Conservation (phyloP, 1,140 invertebrate species). For the Atopsyche davidsoni region DNA sequence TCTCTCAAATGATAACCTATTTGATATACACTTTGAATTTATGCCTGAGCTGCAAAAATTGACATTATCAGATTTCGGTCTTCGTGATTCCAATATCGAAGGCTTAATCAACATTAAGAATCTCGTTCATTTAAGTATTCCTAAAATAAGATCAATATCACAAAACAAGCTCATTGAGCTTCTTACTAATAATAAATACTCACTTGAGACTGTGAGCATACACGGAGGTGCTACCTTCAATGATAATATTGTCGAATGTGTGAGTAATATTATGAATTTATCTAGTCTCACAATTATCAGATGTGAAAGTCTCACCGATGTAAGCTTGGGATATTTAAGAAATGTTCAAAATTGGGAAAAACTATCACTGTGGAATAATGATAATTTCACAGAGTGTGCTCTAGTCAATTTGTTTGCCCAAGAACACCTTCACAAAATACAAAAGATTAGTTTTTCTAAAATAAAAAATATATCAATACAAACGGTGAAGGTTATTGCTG, state of each 20-base stretch:
- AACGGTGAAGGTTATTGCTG: slow-evolving; percentile 40
- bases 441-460: slow-evolving; percentile 42
- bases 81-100: slow-evolving; percentile 37
- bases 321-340: slow-evolving; percentile 35
- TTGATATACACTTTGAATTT: slow-evolving; percentile 34
- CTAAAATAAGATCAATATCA: slow-evolving; percentile 40
- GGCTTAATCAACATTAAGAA: slow-evolving; percentile 36
- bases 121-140: slow-evolving; percentile 40
- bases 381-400: slow-evolving; percentile 36
- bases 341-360: slow-evolving; percentile 32
- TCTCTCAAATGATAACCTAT: background rate
- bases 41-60: slow-evolving; percentile 38
- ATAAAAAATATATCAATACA: slow-evolving; percentile 39
- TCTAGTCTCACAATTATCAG: slow-evolving; percentile 41
- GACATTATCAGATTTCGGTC: slow-evolving; percentile 42
- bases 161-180: slow-evolving; percentile 38
- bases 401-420: slow-evolving; percentile 36
- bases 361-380: slow-evolving; percentile 44
- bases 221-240: slow-evolving; percentile 40
- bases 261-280: slow-evolving; percentile 37
- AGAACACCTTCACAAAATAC: slow-evolving; percentile 33
- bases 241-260: slow-evolving; percentile 35
- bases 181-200: slow-evolving; percentile 35
- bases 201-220: slow-evolving; percentile 37
- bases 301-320: slow-evolving; percentile 42